Conservation (phyloP, 2,797 vertebrate genomes). For the Chiloscyllium punctatum region DNA sequence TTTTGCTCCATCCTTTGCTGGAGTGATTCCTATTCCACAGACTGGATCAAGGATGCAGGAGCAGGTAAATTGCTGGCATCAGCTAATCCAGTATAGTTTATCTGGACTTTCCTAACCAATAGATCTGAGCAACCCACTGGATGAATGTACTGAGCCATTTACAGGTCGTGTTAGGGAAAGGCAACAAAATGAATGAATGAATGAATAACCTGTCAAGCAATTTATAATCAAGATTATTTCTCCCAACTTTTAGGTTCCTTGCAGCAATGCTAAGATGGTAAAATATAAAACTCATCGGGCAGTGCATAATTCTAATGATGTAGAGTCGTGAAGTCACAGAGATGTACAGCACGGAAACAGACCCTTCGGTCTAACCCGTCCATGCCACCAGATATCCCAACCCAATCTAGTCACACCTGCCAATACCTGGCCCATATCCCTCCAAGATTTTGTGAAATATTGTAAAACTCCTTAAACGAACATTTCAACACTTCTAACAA, state of each 20-base stretch:
- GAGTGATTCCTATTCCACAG: no score
- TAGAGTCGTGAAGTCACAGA: not conserved
- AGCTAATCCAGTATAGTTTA: not conserved
- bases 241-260: not conserved
- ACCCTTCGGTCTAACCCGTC: no score
- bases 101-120: not conserved
- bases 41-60: no score
- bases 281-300: conserved; percentile 38
- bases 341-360: no score
- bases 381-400: no score
- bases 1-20: no score
- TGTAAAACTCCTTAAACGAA: no score
- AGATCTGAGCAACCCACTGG: not conserved
- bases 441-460: no score
- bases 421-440: no score
- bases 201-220: not conserved
- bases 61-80: not conserved
- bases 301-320: conserved; percentile 29
- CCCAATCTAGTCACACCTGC: no score
- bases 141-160: not conserved
- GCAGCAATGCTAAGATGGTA: conserved; percentile 42
- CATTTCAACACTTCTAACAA: conserved; percentile 30
- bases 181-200: not conserved
- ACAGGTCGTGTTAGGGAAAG: no score
- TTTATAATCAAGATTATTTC: not conserved